Conservation (phyloP, 2,888 invertebrate genomes). For the Sinelater perroti region DNA sequence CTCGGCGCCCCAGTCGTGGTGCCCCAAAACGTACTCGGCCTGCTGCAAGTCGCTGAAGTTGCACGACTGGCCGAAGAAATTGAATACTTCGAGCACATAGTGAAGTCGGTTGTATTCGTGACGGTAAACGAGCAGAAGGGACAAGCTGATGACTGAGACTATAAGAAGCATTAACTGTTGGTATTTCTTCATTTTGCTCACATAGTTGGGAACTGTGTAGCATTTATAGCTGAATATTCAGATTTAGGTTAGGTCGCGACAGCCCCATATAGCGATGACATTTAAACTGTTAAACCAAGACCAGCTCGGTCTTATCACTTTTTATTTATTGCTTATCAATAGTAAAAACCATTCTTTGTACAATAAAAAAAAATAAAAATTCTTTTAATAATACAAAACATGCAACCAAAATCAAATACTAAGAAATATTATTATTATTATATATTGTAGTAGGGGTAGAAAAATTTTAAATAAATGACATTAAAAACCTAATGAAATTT, state of each 20-base stretch:
- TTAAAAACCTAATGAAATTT: too few relatives aligned
- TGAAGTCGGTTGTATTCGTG: constrained; percentile 86
- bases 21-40: constrained; percentile 62
- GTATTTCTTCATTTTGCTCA: constrained; percentile 78
- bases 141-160: constrained; percentile 75
- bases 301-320: neutral
- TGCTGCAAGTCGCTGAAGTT: constrained; percentile 56
- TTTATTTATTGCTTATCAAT: too few relatives aligned
- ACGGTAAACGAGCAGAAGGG: constrained; percentile 80
- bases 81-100: constrained; percentile 84
- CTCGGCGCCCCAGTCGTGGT: constrained; percentile 70
- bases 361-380: too few relatives aligned
- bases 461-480: too few relatives aligned
- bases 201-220: constrained; percentile 1
- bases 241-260: neutral
- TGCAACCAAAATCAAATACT: too few relatives aligned
- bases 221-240: neutral
- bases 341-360: too few relatives aligned
- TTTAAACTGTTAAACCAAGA: neutral
- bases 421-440: too few relatives aligned
- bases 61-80: constrained; percentile 82
- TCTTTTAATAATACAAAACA: too few relatives aligned
- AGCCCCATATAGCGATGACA: neutral
- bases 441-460: too few relatives aligned
- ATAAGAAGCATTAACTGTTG: constrained; percentile 79